Conservation (phyloP, 2,797 vertebrate species). For the Sylvia borin region DNA sequence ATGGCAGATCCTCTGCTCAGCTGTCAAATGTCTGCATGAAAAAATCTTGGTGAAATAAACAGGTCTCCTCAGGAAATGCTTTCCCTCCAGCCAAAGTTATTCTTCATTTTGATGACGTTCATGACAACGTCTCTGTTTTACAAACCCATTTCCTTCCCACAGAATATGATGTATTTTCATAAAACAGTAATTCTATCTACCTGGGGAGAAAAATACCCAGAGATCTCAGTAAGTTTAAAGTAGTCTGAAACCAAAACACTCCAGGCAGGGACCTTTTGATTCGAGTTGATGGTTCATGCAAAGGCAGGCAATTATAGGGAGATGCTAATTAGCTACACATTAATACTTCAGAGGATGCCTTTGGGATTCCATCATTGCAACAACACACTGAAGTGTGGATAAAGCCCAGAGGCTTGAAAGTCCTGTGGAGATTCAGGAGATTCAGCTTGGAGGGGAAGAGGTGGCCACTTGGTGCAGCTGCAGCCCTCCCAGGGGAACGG, state of each 20-base stretch:
- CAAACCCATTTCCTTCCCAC: not conserved
- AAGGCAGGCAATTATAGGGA: not conserved
- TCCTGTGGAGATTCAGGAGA: not conserved
- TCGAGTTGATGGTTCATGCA: not conserved
- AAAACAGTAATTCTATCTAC: not conserved
- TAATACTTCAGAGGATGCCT: not conserved
- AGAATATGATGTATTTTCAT: not conserved
- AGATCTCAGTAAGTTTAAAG: not conserved
- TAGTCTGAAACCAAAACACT: not conserved
- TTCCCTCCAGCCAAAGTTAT: not conserved
- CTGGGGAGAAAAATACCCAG: not conserved
- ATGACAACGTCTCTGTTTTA: constrained; percentile 5
- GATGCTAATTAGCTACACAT: not conserved
- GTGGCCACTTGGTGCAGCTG: not conserved
- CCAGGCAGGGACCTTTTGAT: rapidly evolving
- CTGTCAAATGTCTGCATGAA: not conserved
- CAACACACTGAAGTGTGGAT: rapidly evolving
- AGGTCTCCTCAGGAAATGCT: constrained; percentile 5
- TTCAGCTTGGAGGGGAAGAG: rapidly evolving
- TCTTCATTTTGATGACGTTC: constrained; percentile 12
- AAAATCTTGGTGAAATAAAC: not conserved
- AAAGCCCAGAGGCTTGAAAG: too few species aligned
- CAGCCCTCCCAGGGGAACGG: rapidly evolving
- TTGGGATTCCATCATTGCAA: not conserved
- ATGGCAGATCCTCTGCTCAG: not conserved